phyloP scores from a whole-genome alignment of 2,113 vertebrate genomes.

The Lota lota region DNA sequence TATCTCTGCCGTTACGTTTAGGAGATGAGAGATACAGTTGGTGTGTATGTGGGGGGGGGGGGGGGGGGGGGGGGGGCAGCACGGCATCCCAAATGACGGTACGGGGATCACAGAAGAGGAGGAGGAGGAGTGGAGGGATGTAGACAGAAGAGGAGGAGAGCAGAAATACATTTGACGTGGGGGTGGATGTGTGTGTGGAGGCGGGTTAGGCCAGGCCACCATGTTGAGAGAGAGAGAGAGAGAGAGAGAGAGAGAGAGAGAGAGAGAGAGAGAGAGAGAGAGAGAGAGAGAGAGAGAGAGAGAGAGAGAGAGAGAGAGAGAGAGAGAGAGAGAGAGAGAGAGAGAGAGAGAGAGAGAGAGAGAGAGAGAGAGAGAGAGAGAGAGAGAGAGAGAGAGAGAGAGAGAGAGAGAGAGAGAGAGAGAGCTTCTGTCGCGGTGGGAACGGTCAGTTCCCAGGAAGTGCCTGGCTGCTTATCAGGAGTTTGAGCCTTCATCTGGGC shows the following conservation, averaged over 20 bases:
- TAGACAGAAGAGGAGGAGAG: not conserved
- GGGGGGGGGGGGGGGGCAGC: conserved; percentile 18
- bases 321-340: too few species aligned
- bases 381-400: too few species aligned
- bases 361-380: too few species aligned
- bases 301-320: too few species aligned
- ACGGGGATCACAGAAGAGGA: conserved; percentile 30
- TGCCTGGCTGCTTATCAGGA: conserved; percentile 52
- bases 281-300: too few species aligned
- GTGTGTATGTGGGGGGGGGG: conserved; percentile 4
- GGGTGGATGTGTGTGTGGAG: conserved; percentile 35
- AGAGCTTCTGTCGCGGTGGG: conserved; percentile 47
- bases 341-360: too few species aligned
- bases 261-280: too few species aligned
- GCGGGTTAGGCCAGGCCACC: conserved; percentile 46
- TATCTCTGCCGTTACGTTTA: conserved; percentile 58
- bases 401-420: too few species aligned
- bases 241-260: too few species aligned
- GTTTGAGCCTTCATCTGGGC: conserved; percentile 57
- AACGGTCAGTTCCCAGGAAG: conserved; percentile 52
- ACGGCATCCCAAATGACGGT: conserved; percentile 49
- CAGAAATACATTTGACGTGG: too few species aligned
- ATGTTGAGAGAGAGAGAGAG: conserved; percentile 28
- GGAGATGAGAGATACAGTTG: conserved; percentile 52
- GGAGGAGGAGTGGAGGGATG: not conserved